Evolutionary conservation across 2,888 invertebrate genomes (phyloP), one percentile per base, ranked within the genome.

Genomic region (Drosophila infuscata): DNA sequence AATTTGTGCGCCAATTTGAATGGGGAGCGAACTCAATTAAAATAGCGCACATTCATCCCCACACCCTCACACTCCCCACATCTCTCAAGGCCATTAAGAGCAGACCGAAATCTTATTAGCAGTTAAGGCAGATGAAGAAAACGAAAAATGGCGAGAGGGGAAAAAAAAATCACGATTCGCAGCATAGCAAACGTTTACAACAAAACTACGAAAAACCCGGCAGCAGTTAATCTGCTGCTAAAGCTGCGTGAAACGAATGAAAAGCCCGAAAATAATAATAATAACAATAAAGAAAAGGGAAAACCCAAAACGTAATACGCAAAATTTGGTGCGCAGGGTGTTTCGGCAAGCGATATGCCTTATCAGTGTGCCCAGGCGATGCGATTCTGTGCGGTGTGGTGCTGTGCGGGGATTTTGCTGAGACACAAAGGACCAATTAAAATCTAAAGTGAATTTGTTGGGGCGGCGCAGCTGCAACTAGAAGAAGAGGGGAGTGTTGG

Each of bases 361-460:
- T 88, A 88, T 88, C 89, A 76, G 77, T 70, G 66, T 49, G 51
- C 36, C 52, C 57, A 69, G 29, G 51, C 56, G 25, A 15, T 43
- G 56, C n/a, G 58, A 25, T 56, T 33, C 38, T 49, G 60, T n/a
- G 41, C 11, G 51, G 29, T 51, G 43, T 48, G 49, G 58, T 25
- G 49, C 25, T n/a, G n/a, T 66, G 43, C 58, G 70, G n/a, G n/a
- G 56, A 41, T 8, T 57, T 57, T 15, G 38, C 41, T 20, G 32
- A 85, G 88, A 88, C 91, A 89, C 91, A 90, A 88, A 90, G 89
- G 89, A 89, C 91, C 91, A 91, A 90, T 91, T 91, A 89, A 86
- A 91, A 77, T 88, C 82, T 82, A 83, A 83, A 88, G 79, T 82
- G 83, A 76, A 64, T 67, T 70, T 77, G 69, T 54, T 60, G 70